Base-by-base conservation (phyloP, 2,888 invertebrate genomes). In the Aspidiotus rigidus region DNA sequence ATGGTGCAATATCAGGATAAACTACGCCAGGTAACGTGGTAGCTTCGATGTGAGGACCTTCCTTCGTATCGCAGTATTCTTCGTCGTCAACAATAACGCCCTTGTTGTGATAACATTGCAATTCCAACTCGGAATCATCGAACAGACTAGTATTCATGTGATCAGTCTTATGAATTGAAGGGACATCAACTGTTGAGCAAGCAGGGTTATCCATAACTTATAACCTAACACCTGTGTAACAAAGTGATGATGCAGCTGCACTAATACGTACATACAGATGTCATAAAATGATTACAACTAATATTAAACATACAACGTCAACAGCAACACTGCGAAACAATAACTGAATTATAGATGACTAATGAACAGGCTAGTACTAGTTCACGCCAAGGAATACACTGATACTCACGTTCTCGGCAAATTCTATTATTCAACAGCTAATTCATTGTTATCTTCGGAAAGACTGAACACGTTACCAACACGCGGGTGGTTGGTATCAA, bases 161-260 rank as follows among this genome's bases (percentile, higher is more conserved):
- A 67, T 67, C 67, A 67, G 67, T 67, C 67, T 67, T 67, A 67
- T 57, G 64, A 42, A 64, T 40, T 64, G 64, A 56, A 57, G 64
- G 53, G 44, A 67, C 60, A 67, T 67, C 67, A 16, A 67, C 49
- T 16, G 67, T 67, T 44, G 67, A 67, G 67, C 67, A 67, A 39
- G 67, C 67, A 13, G 67, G 67, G 44, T 67, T 67, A 44, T 67
- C 67, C 67, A 67, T 67, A 44, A 44, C 39, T 59, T 59, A 59
- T 2, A 28, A 39, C 28, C 8, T 59, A 28, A 59, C 13, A 59
- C n/a, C n/a, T 56, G 56, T 16, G 56, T 56, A 53, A 13, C 15
- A 53, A n/a, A 53, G n/a, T 53, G n/a, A 53, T 53, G 11, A 53
- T 53, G 11, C 15, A n/a, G 53, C 53, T n/a, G n/a, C 53, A 53